Percentiles rank a stretch among this genome's conserved stretches.
Evolutionary conservation across 2,888 invertebrate genomes (phyloP).

Genomic region (Matsumyia berberina): DNA sequence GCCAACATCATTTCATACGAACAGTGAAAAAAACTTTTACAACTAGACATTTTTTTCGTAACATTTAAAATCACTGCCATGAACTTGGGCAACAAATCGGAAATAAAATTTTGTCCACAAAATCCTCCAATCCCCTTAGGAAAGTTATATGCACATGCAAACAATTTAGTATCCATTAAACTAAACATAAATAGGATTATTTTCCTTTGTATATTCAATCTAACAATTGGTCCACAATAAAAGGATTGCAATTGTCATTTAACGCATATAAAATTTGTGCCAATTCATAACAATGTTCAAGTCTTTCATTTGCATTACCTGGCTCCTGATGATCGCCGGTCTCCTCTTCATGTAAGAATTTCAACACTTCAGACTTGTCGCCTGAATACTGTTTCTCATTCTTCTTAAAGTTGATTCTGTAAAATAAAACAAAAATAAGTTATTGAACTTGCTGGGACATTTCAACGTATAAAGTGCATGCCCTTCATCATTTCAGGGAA

Average conservation of each 20-base stretch:
- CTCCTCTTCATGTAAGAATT: conserved; percentile 95
- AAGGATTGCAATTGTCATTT: conserved; percentile 81
- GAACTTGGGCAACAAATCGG: background rate
- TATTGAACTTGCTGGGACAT: background rate
- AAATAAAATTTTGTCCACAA: background rate
- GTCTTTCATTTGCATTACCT: conserved; percentile 85
- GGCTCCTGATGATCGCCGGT: conserved; percentile 90
- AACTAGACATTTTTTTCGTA: no score
- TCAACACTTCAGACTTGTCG: conserved; percentile 94
- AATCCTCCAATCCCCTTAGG: background rate
- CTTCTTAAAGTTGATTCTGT: conserved; percentile 97
- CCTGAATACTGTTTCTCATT: conserved; percentile 95
- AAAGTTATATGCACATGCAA: conserved; percentile 43
- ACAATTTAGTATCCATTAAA: conserved; percentile 22
- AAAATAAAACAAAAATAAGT: conserved; percentile 39
- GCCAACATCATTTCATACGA: conserved; percentile 31
- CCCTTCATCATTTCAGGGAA: background rate
- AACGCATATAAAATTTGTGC: conserved; percentile 81
- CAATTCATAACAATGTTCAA: conserved; percentile 80
- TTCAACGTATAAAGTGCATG: no score
- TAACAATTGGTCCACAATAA: conserved; percentile 79
- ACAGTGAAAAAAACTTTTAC: no score
- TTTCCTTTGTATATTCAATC: conserved; percentile 75
- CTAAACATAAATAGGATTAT: conserved; percentile 8
- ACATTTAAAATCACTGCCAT: background rate